These are phyloP conservation scores for Condylura cristata DNA, from an alignment of 2,113 vertebrate genomes.

Conservation along the genomic window DNA sequence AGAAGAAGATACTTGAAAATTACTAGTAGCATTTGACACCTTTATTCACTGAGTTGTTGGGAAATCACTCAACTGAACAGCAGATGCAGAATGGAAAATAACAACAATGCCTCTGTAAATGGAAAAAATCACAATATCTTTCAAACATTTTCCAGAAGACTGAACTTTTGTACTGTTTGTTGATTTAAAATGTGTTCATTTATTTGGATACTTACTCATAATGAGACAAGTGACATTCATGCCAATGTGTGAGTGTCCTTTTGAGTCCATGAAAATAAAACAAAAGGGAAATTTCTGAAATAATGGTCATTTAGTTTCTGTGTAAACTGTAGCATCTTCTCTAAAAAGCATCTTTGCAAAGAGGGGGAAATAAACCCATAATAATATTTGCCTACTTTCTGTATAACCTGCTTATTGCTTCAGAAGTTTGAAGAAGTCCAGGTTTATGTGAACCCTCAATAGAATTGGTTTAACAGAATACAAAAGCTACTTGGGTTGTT, in stretches of 20 bases:
- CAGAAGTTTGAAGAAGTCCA: not conserved
- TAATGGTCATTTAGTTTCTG: not conserved
- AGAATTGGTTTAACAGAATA: not conserved
- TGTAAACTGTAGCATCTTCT: not conserved
- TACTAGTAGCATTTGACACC: slow-evolving; percentile 55
- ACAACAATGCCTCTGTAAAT: slow-evolving; percentile 54
- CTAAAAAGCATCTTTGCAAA: not conserved
- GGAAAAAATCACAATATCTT: slow-evolving; percentile 51
- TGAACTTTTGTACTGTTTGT: slow-evolving; percentile 56
- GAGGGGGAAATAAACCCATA: not conserved
- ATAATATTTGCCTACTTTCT: not conserved
- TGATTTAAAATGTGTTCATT: slow-evolving; percentile 65
- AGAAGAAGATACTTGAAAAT: slow-evolving; percentile 47
- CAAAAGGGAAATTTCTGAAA: slow-evolving; percentile 34
- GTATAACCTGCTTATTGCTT: slow-evolving; percentile 6
- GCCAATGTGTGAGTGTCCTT: slow-evolving; percentile 13
- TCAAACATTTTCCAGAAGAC: slow-evolving; percentile 58
- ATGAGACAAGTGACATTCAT: slow-evolving; percentile 40
- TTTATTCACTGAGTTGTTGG: slow-evolving; percentile 25
- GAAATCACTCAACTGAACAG: slow-evolving; percentile 49
- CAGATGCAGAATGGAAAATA: slow-evolving; percentile 53
- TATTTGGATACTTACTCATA: slow-evolving; percentile 49
- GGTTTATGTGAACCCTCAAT: not conserved
- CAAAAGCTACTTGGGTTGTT: not conserved
- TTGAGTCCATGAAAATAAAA: slow-evolving; percentile 40